Conservation (phyloP, 2,888 invertebrate species). For the Mythimna pallens region DNA sequence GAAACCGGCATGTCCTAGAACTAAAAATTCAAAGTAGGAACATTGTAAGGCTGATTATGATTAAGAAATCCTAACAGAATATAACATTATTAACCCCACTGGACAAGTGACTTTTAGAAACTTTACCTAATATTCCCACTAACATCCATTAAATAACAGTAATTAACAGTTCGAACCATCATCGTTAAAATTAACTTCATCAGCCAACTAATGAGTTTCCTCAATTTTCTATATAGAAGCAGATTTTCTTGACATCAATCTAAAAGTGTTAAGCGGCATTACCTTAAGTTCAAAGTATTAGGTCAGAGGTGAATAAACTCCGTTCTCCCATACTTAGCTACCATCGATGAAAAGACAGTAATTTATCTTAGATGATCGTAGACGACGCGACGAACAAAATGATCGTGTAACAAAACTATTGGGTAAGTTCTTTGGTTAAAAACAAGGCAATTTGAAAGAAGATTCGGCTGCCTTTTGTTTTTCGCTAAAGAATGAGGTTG, state of each 20-base stretch:
- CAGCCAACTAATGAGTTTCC: constrained; percentile 10
- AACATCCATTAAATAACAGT: not conserved
- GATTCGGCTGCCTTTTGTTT: constrained; percentile 44
- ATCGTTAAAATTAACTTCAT: not conserved
- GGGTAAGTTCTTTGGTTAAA: constrained; percentile 32
- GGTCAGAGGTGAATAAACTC: constrained; percentile 66
- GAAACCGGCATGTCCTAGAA: not conserved
- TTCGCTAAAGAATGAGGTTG: constrained; percentile 30
- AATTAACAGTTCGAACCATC: not conserved
- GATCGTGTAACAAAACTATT: constrained; percentile 37
- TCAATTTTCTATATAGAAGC: constrained; percentile 16
- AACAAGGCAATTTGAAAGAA: constrained; percentile 33
- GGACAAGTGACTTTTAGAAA: constrained; percentile 24
- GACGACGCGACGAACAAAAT: constrained; percentile 37
- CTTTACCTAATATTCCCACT: not conserved
- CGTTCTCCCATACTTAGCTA: constrained; percentile 49
- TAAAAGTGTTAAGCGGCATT: constrained; percentile 31
- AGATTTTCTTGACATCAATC: constrained; percentile 39
- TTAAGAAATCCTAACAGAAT: not conserved
- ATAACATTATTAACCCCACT: not conserved
- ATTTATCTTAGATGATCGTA: constrained; percentile 66
- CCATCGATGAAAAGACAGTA: constrained; percentile 66
- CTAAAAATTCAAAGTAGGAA: not conserved
- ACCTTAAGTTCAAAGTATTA: constrained; percentile 38
- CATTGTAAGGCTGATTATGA: not conserved